Conservation (phyloP, 37 sponge, comb jelly and placozoan species). For the Tethya wilhelma region DNA sequence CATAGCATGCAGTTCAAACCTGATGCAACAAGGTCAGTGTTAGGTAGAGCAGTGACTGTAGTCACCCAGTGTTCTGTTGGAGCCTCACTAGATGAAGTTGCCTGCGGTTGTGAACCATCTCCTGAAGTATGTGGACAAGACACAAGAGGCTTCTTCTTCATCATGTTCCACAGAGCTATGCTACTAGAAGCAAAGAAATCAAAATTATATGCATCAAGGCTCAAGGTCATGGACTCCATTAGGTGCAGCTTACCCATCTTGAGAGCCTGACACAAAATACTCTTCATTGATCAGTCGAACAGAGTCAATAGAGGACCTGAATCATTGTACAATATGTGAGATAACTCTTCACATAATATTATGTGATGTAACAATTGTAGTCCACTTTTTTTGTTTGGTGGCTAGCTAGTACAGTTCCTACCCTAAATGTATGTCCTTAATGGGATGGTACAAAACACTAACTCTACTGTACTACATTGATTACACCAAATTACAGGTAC, state of each 20-base stretch:
- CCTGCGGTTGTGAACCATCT: background rate
- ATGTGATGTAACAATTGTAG: no score
- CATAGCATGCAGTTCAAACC: conserved; percentile 32
- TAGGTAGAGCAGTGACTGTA: conserved; percentile 73
- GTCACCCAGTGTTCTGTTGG: conserved; percentile 73
- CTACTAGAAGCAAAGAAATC: conserved; percentile 30
- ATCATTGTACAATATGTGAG: no score
- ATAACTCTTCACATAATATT: background rate
- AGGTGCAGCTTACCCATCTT: conserved; percentile 80
- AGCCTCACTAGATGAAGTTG: background rate
- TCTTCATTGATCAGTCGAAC: conserved; percentile 87
- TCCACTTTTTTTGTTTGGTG: no score
- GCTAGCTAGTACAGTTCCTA: no score
- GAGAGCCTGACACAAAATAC: conserved; percentile 89
- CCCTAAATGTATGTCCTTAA: no score
- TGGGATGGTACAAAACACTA: background rate
- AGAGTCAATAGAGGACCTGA: conserved; percentile 86
- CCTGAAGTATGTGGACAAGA: conserved; percentile 20
- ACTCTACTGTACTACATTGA: no score
- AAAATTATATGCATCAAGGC: background rate
- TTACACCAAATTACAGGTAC: background rate
- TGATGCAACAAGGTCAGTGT: conserved; percentile 84
- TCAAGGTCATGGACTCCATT: background rate
- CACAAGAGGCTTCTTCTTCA: conserved; percentile 92
- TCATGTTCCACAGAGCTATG: conserved; percentile 83